Evolutionary conservation across 2,888 invertebrate genomes (phyloP).

Genomic region (Stomorhina lunata): DNA sequence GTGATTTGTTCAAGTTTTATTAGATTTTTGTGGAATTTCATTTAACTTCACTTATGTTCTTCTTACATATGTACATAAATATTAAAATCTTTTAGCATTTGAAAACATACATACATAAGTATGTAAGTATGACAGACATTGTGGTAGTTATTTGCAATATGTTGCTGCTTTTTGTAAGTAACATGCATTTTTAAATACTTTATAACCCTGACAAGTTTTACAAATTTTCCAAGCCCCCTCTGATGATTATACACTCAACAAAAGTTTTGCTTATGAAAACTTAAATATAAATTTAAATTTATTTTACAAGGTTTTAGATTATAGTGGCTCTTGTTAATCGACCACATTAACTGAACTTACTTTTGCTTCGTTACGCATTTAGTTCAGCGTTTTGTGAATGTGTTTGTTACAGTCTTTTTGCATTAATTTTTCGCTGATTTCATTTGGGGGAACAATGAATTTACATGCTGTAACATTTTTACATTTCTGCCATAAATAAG

Average conservation of each 20-base stretch:
- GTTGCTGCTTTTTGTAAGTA: not conserved
- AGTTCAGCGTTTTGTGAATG: constrained; percentile 25
- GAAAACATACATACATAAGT: not conserved
- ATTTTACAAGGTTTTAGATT: not conserved
- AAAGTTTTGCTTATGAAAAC: not conserved
- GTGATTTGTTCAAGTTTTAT: constrained; percentile 36
- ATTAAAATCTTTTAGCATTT: no score
- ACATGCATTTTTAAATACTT: constrained; percentile 40
- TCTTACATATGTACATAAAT: not conserved
- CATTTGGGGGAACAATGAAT: not conserved
- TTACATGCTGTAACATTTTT: not conserved
- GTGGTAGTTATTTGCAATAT: constrained; percentile 14
- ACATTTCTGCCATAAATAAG: constrained; percentile 58
- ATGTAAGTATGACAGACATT: not conserved
- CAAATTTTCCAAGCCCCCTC: not conserved
- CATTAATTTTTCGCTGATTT: not conserved
- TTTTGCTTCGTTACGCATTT: constrained; percentile 62
- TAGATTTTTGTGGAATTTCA: not conserved
- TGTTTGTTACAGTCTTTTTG: not conserved
- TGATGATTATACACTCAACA: constrained; percentile 16
- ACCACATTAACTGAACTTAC: constrained; percentile 56
- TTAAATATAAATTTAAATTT: not conserved
- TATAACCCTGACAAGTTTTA: constrained; percentile 44
- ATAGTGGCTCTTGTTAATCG: constrained; percentile 12
- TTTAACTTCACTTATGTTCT: not conserved